Base-by-base conservation (phyloP, 2,888 invertebrate species). In the Deroplatys truncata region DNA sequence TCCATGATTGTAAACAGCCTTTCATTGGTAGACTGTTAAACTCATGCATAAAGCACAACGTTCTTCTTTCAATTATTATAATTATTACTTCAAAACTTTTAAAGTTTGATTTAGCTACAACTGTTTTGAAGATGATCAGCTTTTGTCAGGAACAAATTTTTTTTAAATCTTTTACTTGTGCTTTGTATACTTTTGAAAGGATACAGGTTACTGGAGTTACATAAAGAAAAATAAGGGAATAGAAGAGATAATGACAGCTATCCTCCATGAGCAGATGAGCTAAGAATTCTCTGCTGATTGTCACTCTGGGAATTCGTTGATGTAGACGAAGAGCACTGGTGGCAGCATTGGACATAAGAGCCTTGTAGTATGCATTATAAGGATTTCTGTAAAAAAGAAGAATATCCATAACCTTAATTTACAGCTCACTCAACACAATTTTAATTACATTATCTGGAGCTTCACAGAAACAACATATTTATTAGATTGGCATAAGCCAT, bases 201-300 rank as follows among this genome's bases (percentile, higher is more conserved):
- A 96, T 97, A 98, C 98, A 95, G 91, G 98, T 96, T 88, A 98
- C 96, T 43, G 99, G 98, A 90, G 97, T 95, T 82, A 97, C 97
- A 93, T 97, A 98, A 92, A 99, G 95, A 94, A 99, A 99, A 92
- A 99, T 98, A 92, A 99, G 94, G 85, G 98, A 98, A 94, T 97
- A 99, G 94, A 99, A 96, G 91, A 99, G 95, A 93, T 99, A 99
- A 93, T 99, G 99, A 91, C 98, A 98, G 92, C 98, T 98, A 94
- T 98, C 98, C 93, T 99, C 99, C 35, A 97, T 93, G 92, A 98
- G 95, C 91, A 99, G 94, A 88, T 95, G 94, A 13, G 96, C 95
- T 90, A 99, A 94, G 94, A 98, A 99, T 93, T 98, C 97, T 91
- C 97, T 95, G 72, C 96, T 97, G 89, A 99, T 94, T 90, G 97